Evolutionary conservation across 2,888 invertebrate genomes (phyloP).

Genomic region (Cryptocephalus primarius): DNA sequence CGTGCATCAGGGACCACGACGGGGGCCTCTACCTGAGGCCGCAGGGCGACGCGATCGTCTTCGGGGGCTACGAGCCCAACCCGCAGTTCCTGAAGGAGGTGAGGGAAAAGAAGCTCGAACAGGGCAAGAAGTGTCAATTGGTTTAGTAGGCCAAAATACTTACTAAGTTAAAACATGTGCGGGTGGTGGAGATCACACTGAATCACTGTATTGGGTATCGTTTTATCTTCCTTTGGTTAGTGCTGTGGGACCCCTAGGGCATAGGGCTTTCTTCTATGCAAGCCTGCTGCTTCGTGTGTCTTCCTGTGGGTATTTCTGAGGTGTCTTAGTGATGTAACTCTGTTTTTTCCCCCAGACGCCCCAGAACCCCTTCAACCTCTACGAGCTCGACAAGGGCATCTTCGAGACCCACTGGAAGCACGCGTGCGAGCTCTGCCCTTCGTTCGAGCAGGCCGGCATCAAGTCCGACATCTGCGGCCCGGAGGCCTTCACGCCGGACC

Average conservation of each 20-base stretch:
- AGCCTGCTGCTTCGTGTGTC: no score
- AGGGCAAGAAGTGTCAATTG: no score
- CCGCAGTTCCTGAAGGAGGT: conserved; percentile 71
- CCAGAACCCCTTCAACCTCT: conserved; percentile 69
- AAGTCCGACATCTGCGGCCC: conserved; percentile 84
- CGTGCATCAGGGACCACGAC: conserved; percentile 82
- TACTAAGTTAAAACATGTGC: no score
- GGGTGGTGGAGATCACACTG: not conserved
- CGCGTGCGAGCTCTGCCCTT: conserved; percentile 64
- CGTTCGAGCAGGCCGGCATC: conserved; percentile 62
- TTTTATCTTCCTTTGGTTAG: no score
- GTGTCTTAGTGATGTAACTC: no score
- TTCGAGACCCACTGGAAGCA: conserved; percentile 67
- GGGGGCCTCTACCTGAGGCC: conserved; percentile 70
- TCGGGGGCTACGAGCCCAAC: conserved; percentile 83
- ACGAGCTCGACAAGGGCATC: conserved; percentile 78
- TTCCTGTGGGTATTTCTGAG: no score
- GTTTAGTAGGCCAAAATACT: no score
- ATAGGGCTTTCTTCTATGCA: no score
- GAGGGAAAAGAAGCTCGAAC: conserved; percentile 5
- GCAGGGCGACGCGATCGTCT: conserved; percentile 70
- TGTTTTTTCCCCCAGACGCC: conserved; percentile 42
- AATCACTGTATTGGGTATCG: no score
- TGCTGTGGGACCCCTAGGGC: no score
- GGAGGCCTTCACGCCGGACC: conserved; percentile 87